Base-by-base conservation (phyloP, 2,113 vertebrate genomes). In the Larimichthys polyactis region DNA sequence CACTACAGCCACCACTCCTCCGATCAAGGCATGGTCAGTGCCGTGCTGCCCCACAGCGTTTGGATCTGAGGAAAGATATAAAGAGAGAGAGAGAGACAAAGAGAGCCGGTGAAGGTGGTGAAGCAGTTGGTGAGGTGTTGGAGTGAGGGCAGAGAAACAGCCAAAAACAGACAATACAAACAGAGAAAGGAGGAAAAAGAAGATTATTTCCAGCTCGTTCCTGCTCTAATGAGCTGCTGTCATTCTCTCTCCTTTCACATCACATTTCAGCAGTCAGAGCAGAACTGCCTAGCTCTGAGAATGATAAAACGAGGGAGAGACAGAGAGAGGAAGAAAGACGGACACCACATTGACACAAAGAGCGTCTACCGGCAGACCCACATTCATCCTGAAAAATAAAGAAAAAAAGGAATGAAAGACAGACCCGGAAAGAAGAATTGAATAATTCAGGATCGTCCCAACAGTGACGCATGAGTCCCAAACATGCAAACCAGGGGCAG, bases 1-100 rank as follows among this genome's bases (percentile, higher is more conserved):
- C 90, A 99, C 98, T 64, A 99, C 98, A 51, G 98, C 98, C 91
- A 99, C 98, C 89, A 99, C 97, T 90, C 98, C 98, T 90, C 98
- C 98, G 92, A 99, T 99, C 92, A 99, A 93, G 69, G 98, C 98
- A 0, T 99, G 98, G 89, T 99, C 98, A 62, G 98, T 96, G 79
- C 96, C 96, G 0, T 96, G 95, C 90, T 96, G 96, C 78, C 96
- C 97, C 91, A 98, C 89, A 74, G 97, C 97, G 69, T 98, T 99
- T 81, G 98, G 98, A 96, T 99, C 98, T 99, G 86, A 68, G 78
- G 82, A 62, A 46, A 87, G 62, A 90, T 80, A 40, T 7, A 8
- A 40, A 24, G 86, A 89, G 84, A 68, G 66, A 71, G 46, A 79
- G 40, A 79, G 32, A 82, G n/a, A n/a, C n/a, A n/a, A n/a, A n/a